These are phyloP conservation scores for Petaurus breviceps DNA, from an alignment of 2,113 vertebrate genomes.

Conservation along the genomic window DNA sequence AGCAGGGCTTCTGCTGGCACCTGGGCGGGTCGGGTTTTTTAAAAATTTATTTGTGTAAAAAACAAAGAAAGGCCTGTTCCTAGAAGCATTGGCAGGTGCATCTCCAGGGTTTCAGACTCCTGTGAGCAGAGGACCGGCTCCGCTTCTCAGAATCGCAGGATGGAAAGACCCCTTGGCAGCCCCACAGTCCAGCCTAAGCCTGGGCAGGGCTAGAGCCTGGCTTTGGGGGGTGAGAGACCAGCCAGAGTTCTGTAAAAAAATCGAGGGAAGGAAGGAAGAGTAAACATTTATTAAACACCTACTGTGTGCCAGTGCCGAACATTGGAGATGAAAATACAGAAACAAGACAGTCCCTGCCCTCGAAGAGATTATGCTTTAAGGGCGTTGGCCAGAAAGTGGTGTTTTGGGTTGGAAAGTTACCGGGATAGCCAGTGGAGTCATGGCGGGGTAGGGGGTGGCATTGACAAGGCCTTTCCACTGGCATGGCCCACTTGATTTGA, in stretches of 20 bases:
- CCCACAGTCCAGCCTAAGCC: not conserved
- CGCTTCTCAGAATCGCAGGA: not conserved
- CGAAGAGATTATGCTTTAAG: not conserved
- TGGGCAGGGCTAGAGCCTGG: not conserved
- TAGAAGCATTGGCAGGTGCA: not conserved
- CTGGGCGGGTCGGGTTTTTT: not conserved
- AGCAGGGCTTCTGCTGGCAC: not conserved
- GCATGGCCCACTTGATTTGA: not conserved
- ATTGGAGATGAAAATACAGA: not conserved
- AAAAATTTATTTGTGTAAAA: not conserved
- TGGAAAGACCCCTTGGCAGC: not conserved
- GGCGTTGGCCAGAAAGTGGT: not conserved
- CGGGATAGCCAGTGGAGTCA: not conserved
- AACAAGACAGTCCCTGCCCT: no score
- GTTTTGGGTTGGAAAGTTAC: no score
- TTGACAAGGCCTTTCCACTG: not conserved
- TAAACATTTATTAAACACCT: not conserved
- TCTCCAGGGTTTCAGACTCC: not conserved
- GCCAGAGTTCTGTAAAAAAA: not conserved
- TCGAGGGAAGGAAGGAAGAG: not conserved
- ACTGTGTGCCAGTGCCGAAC: no score
- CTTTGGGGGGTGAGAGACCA: not conserved
- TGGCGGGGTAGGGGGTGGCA: no score
- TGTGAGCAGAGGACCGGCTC: not conserved
- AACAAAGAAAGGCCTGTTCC: not conserved